Evolutionary conservation across 1,140 invertebrate genomes (phyloP), one percentile per base, ranked within the genome.

Genomic region (Brachionus plicatilis): DNA sequence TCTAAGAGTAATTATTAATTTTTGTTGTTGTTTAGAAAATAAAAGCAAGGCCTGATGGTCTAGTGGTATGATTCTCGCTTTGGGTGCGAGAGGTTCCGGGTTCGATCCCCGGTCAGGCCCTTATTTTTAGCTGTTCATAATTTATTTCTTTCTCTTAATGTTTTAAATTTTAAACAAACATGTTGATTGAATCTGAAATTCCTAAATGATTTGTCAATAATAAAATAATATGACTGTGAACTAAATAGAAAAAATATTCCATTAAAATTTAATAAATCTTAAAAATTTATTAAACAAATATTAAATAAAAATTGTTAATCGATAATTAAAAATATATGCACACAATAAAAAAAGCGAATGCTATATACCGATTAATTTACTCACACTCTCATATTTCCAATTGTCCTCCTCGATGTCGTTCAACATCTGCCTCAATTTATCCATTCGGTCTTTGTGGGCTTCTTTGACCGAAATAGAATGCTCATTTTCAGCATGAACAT

Each of bases 401-500:
- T 82, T 82, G 3, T 82, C 79, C 8, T 82, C 53, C 53, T 82
- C 79, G n/a, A 82, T 82, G 53, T 82, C 53, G 37, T 60, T 82
- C 12, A 82, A 68, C 43, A 82, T 6, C 8, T 43, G 53, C 37
- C 53, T 60, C 1, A 82, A 9, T 14, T 82, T 82, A 37, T 65
- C 43, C 53, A 82, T 82, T 29, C 79, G 24, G 37, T 82, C 79
- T 17, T 82, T 82, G 24, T 82, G 79, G 24, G 79, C 37, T 68
- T 82, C 79, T 68, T 82, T 82, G 12, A 82, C 53, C 11, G 79
- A 27, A 17, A 82, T 45, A 2, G n/a, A 43, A 41, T 65, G 43
- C 33, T 82, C 79, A 33, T 66, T 82, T 82, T 82, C 79, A 45
- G 79, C 79, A 24, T 82, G 79, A 20, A 82, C 79, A 37, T 82